Conservation (phyloP, 30 jellyfish, hydroid and myxozoan genomes). For the Pelagia noctiluca region DNA sequence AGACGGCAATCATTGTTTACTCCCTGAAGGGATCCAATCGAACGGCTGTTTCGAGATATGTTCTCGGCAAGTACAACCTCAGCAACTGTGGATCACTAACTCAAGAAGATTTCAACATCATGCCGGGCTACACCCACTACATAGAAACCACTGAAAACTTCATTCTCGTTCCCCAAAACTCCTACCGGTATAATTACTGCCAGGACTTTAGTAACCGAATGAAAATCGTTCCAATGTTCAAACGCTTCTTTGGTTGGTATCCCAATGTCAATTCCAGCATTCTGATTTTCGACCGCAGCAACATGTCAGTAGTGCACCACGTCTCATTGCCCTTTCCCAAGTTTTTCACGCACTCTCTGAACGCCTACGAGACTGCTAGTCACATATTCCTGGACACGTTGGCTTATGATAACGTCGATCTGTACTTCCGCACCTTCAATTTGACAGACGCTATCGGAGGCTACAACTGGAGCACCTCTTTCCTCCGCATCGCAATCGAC, state of each 20-base stretch:
- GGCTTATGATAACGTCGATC: conserved; percentile 56
- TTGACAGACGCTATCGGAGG: conserved; percentile 24
- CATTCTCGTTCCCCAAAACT: conserved; percentile 69
- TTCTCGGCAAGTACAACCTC: conserved; percentile 58
- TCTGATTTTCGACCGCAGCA: conserved; percentile 43
- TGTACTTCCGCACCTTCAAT: conserved; percentile 31
- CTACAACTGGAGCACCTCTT: conserved; percentile 44
- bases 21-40: conserved; percentile 43
- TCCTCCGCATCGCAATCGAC: conserved; percentile 64
- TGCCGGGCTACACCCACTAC: conserved; percentile 72
- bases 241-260: conserved; percentile 51
- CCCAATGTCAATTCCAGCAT: conserved; percentile 69
- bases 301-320: conserved; percentile 56
- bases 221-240: conserved; percentile 42
- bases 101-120: conserved; percentile 40
- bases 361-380: conserved; percentile 58
- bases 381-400: conserved; percentile 62
- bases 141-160: conserved; percentile 41
- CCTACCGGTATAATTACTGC: conserved; percentile 66
- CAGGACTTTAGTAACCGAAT: conserved; percentile 12
- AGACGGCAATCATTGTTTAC: conserved; percentile 61
- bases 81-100: conserved; percentile 39
- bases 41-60: conserved; percentile 52
- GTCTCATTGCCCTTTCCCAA: conserved; percentile 65
- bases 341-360: conserved; percentile 56